These are phyloP conservation scores for Temnothorax ravouxi DNA, from an alignment of 2,888 invertebrate species.

Conservation along the genomic window DNA sequence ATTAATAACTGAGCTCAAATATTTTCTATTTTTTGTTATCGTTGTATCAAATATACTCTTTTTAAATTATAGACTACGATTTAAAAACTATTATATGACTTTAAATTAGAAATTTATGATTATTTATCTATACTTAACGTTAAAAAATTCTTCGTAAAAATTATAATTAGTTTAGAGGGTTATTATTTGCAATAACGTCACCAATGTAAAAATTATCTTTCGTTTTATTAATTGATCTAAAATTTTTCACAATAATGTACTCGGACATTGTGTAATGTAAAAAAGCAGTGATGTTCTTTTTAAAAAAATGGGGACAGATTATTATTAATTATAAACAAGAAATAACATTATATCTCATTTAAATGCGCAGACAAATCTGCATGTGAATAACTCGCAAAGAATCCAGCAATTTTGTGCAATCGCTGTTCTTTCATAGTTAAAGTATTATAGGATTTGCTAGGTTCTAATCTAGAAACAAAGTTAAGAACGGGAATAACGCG, in stretches of 20 bases:
- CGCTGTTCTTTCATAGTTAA: constrained; percentile 19
- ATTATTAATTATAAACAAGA: neutral
- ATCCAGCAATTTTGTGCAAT: constrained; percentile 35
- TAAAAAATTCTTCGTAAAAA: neutral
- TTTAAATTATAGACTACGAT: constrained; percentile 3
- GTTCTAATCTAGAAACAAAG: constrained; percentile 24
- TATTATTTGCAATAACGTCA: constrained; percentile 27
- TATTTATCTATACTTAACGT: constrained; percentile 9
- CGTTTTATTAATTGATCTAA: constrained; percentile 6
- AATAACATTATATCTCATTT: constrained; percentile 23
- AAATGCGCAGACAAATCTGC: constrained; percentile 6
- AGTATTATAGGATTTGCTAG: constrained; percentile 18
- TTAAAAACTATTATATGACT: neutral
- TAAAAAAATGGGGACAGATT: neutral
- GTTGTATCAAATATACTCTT: constrained; percentile 33
- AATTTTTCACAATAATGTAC: neutral
- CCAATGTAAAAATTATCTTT: neutral
- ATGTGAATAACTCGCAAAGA: neutral
- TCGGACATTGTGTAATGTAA: neutral
- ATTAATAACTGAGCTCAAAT: constrained; percentile 45
- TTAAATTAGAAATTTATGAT: neutral
- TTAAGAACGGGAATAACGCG: neutral
- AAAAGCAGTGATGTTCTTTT: neutral
- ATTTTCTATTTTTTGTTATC: constrained; percentile 49
- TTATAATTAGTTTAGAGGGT: neutral